A percentile compares a stretch with the other conserved stretches of the same genome.
Evolutionary conservation across 2,888 invertebrate species (phyloP).

Genomic region (Spodoptera exigua): DNA sequence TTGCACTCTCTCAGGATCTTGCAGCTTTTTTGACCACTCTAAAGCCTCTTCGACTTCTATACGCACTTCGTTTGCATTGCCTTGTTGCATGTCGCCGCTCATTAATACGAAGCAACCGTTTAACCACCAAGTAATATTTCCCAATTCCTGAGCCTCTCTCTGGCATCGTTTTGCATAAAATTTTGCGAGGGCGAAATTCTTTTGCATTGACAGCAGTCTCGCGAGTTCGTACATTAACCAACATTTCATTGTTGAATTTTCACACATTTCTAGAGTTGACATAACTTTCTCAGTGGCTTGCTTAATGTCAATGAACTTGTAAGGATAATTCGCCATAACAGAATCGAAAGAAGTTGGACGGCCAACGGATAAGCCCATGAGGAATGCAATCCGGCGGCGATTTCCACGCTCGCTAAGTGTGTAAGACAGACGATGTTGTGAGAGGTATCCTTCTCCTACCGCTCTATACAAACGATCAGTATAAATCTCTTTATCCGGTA

Average conservation of each 20-base stretch:
- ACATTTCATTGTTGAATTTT: conserved; percentile 84
- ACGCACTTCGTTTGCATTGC: conserved; percentile 83
- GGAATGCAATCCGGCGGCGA: conserved; percentile 82
- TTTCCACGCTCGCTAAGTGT: conserved; percentile 83
- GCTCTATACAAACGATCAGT: conserved; percentile 81
- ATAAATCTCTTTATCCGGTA: conserved; percentile 82
- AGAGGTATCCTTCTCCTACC: conserved; percentile 82
- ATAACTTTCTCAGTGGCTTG: conserved; percentile 77
- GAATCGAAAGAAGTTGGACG: conserved; percentile 84
- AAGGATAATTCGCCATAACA: conserved; percentile 84
- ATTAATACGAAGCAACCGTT: conserved; percentile 82
- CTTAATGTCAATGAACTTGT: conserved; percentile 81
- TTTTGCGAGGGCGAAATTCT: conserved; percentile 83
- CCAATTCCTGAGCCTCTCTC: conserved; percentile 78
- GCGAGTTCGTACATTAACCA: conserved; percentile 85
- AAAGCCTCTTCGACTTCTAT: conserved; percentile 82
- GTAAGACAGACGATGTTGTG: conserved; percentile 81
- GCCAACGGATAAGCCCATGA: conserved; percentile 82
- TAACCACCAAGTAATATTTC: conserved; percentile 81
- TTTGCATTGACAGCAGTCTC: conserved; percentile 78
- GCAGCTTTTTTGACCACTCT: conserved; percentile 80
- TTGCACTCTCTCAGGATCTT: conserved; percentile 79
- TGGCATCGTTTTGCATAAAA: conserved; percentile 85
- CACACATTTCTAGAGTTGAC: conserved; percentile 81
- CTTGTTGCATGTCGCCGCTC: conserved; percentile 86